Conservation (phyloP, 2,113 vertebrate genomes). For the Microcebus murinus region DNA sequence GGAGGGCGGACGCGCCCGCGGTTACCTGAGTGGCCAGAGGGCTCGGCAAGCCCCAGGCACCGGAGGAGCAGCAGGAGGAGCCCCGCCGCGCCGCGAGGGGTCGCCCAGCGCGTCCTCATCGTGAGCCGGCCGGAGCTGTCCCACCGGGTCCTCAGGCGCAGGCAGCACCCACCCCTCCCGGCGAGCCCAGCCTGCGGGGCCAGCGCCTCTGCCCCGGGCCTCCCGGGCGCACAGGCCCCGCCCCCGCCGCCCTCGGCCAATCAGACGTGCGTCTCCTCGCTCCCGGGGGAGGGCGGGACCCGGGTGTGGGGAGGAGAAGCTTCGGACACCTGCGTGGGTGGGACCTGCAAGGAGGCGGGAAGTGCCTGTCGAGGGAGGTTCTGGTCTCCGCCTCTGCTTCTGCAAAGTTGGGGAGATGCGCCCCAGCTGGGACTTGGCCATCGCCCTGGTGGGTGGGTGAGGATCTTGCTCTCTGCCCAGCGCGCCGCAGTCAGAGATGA, state of each 20-base stretch:
- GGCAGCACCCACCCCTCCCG: neutral
- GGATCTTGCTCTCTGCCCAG: neutral
- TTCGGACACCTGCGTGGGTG: rapidly evolving
- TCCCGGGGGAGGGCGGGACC: neutral
- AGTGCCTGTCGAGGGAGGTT: rapidly evolving
- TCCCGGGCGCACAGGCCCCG: neutral
- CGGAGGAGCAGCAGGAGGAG: conserved; percentile 58
- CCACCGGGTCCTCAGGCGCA: neutral
- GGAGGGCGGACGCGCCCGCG: neutral
- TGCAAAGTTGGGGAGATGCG: neutral
- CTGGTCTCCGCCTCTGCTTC: neutral
- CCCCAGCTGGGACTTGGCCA: neutral
- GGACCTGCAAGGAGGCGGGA: neutral
- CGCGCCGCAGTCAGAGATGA: neutral
- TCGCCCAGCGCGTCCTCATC: conserved; percentile 48
- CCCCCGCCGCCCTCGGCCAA: conserved; percentile 47
- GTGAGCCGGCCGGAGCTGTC: neutral
- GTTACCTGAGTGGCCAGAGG: conserved; percentile 76
- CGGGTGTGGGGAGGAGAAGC: rapidly evolving
- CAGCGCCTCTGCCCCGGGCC: rapidly evolving
- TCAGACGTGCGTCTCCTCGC: neutral
- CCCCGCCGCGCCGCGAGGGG: neutral
- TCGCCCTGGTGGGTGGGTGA: neutral
- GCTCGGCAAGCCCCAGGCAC: conserved; percentile 16
- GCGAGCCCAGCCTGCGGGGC: rapidly evolving